Evolutionary conservation across 2,797 vertebrate species (phyloP).

Genomic region (Sebastes paucispinis): DNA sequence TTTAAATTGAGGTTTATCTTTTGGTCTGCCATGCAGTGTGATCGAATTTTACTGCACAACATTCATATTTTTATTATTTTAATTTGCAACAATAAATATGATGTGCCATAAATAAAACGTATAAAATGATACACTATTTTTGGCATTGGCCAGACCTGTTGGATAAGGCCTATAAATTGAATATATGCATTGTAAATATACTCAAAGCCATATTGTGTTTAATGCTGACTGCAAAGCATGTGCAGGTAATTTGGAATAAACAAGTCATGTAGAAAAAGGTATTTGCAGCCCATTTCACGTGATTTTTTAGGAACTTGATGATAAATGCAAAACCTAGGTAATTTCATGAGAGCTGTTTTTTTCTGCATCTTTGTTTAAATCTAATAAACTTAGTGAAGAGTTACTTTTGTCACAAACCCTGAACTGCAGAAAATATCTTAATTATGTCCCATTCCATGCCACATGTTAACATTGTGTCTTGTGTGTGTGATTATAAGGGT

Average conservation of each 20-base stretch:
- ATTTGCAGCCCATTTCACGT: conserved; percentile 36
- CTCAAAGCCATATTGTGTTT: conserved; percentile 27
- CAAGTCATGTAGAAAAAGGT: conserved; percentile 21
- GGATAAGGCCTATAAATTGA: conserved; percentile 4
- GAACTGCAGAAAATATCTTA: conserved; percentile 39
- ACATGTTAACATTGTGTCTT: conserved; percentile 41
- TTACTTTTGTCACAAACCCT: conserved; percentile 54
- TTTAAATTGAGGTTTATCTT: conserved; percentile 6
- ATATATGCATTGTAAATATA: conserved; percentile 1
- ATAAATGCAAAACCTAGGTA: conserved; percentile 51
- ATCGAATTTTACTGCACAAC: background rate
- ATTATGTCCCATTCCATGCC: conserved; percentile 18
- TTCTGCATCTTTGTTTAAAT: conserved; percentile 61
- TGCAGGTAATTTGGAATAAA: conserved; percentile 49
- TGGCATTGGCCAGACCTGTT: background rate
- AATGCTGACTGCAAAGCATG: conserved; percentile 29
- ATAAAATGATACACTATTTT: background rate
- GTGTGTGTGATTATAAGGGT: conserved; percentile 41
- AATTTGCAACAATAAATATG: background rate
- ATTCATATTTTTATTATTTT: background rate
- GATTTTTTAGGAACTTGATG: conserved; percentile 51
- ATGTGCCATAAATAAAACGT: background rate
- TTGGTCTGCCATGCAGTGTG: background rate
- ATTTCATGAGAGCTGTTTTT: conserved; percentile 22
- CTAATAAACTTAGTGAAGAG: conserved; percentile 65